Conservation (phyloP, 2,113 vertebrate genomes). For the Lagopus leucura region DNA sequence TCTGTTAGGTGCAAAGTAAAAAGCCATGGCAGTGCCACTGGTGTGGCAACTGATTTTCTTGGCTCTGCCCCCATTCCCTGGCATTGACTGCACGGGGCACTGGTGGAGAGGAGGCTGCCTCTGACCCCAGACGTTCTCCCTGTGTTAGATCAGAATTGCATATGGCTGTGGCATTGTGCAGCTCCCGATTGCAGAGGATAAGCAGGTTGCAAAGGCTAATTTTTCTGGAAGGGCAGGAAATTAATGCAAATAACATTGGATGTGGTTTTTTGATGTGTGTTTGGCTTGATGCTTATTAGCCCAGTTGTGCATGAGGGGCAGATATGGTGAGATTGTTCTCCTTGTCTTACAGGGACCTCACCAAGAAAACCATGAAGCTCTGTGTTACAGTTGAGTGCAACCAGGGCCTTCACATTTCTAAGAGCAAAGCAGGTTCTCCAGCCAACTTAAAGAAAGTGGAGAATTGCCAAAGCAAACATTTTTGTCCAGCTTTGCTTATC, state of each 20-base stretch:
- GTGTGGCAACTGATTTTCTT: accelerated
- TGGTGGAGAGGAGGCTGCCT: background rate
- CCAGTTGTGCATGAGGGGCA: background rate
- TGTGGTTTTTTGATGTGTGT: background rate
- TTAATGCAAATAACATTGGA: background rate
- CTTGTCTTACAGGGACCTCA: background rate
- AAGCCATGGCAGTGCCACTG: background rate
- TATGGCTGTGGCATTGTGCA: background rate
- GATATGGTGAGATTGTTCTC: background rate
- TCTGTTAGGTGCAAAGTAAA: background rate
- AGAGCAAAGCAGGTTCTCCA: background rate
- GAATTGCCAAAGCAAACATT: constrained; percentile 51
- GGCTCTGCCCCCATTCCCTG: no score
- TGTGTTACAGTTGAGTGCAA: background rate
- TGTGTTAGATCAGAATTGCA: background rate
- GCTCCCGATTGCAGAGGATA: background rate
- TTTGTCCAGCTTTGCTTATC: constrained; percentile 60
- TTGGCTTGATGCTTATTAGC: constrained; percentile 3
- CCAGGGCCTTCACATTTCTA: background rate
- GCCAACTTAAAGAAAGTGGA: constrained; percentile 52
- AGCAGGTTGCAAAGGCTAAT: background rate
- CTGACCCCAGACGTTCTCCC: background rate
- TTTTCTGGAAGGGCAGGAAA: background rate
- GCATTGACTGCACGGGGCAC: background rate
- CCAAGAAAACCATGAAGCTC: constrained; percentile 2